A percentile compares a stretch with the other conserved stretches of the same genome.
Evolutionary conservation across 2,797 vertebrate genomes (phyloP).

Genomic region (Brachyrhaphis roseni): DNA sequence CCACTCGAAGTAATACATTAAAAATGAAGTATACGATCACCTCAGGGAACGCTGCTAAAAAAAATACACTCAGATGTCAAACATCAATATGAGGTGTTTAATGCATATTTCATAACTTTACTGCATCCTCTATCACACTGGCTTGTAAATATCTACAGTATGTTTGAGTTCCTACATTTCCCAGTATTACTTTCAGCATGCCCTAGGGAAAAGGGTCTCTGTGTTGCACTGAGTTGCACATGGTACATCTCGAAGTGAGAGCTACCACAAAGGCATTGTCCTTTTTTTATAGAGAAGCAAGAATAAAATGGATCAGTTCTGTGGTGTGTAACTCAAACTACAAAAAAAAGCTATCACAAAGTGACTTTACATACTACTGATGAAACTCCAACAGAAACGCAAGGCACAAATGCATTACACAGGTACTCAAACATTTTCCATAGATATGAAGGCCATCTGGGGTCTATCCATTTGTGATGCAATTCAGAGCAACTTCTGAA

Average conservation of each 20-base stretch:
- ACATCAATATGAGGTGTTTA: slow-evolving; percentile 48
- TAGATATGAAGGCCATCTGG: neutral
- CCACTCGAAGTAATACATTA: slow-evolving; percentile 30
- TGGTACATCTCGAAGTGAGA: slow-evolving; percentile 27
- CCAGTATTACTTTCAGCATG: slow-evolving; percentile 43
- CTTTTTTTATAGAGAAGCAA: slow-evolving; percentile 6
- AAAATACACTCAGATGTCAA: slow-evolving; percentile 25
- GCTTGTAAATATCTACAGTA: slow-evolving; percentile 33
- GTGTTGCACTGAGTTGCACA: slow-evolving; percentile 51
- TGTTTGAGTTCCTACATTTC: slow-evolving; percentile 46
- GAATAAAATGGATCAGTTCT: slow-evolving; percentile 34
- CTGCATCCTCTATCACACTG: slow-evolving; percentile 25
- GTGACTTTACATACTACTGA: slow-evolving; percentile 27
- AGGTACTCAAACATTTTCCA: slow-evolving; percentile 13
- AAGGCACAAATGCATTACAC: slow-evolving; percentile 31
- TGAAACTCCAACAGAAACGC: slow-evolving; percentile 14
- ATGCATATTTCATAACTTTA: slow-evolving; percentile 54
- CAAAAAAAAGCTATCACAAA: slow-evolving; percentile 14
- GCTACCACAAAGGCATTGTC: slow-evolving; percentile 24
- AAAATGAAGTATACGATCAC: slow-evolving; percentile 38
- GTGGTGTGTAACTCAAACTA: slow-evolving; percentile 22
- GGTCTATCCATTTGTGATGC: slow-evolving; percentile 4
- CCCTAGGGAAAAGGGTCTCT: slow-evolving; percentile 31
- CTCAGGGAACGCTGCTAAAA: slow-evolving; percentile 24
- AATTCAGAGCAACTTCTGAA: slow-evolving; percentile 21